Base-by-base conservation (phyloP, 2,888 invertebrate species). In the Oeneis ivallda region DNA sequence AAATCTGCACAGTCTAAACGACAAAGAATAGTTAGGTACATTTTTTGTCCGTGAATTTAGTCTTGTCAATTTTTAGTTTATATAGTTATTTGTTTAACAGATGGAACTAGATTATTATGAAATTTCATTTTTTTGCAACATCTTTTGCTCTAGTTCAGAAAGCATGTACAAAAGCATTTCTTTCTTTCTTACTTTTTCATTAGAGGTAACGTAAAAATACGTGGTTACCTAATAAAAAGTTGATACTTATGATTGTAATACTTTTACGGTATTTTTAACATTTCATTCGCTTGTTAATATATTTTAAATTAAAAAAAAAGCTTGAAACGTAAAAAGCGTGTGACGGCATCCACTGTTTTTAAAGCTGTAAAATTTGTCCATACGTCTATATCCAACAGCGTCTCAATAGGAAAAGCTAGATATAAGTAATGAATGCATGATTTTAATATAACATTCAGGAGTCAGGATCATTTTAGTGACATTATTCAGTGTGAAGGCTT, bases 221-320 rank as follows among this genome's bases (percentile, higher is more conserved):
- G 17, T 41, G 41, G 17, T 34, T 34, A 34, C 32, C 17, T 2
- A 47, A 9, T 45, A n/a, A 45, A 45, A 45, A 15, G n/a, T 15
- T 45, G 6, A n/a, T 45, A 39, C 9, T 15, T 45, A 15, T 45
- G n/a, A 45, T 15, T 15, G 15, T 45, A 47, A 47, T 47, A 15
- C 2, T 15, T 47, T 47, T 2, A 47, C 4, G 47, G 5, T 0
- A 13, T 41, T 41, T 56, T 41, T 19, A 19, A 41, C 2, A 41
- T 19, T 41, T n/a, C 19, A 41, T 19, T 41, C 19, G 17, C 39
- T n/a, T 39, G 54, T 39, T 56, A 50, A 50, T 50, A 39, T 56
- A 41, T 56, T 19, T 17, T 19, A 6, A 10, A 58, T 32, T 15
- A 10, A 52, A 43, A 49, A 50, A 45, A 17, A 43, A n/a, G n/a